Evolutionary conservation across 2,888 invertebrate genomes (phyloP).

Genomic region (Nezara viridula): DNA sequence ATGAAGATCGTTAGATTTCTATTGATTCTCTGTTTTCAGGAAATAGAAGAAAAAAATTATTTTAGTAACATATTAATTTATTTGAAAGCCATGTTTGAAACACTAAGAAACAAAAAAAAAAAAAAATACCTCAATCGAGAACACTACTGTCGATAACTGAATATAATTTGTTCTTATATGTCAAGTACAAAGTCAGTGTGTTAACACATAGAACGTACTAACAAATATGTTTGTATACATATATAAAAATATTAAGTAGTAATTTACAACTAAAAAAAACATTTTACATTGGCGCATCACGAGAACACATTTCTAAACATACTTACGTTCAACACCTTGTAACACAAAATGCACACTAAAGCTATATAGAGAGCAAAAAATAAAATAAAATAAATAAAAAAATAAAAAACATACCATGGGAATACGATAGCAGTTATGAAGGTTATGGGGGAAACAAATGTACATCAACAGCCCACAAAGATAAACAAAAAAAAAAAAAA

Average conservation of each 20-base stretch:
- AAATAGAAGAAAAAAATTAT: no score
- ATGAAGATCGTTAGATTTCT: no score
- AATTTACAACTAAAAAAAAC: slow-evolving; percentile 60
- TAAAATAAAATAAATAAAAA: slow-evolving; percentile 44
- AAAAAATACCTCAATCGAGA: background rate
- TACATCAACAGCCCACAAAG: slow-evolving; percentile 57
- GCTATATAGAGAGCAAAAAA: slow-evolving; percentile 61
- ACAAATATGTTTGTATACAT: slow-evolving; percentile 54
- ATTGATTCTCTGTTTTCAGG: no score
- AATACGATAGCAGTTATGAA: slow-evolving; percentile 57
- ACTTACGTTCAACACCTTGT: slow-evolving; percentile 62
- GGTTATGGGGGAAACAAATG: slow-evolving; percentile 49
- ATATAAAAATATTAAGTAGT: slow-evolving; percentile 54
- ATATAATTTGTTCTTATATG: background rate
- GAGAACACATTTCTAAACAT: slow-evolving; percentile 64
- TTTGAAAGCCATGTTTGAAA: no score
- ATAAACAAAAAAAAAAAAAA: slow-evolving; percentile 35
- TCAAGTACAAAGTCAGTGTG: slow-evolving; percentile 8
- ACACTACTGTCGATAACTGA: background rate
- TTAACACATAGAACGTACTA: slow-evolving; percentile 40
- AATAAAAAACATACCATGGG: slow-evolving; percentile 56
- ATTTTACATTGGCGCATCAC: slow-evolving; percentile 61
- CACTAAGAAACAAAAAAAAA: no score
- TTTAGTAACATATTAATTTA: no score
- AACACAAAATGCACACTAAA: slow-evolving; percentile 63